Base-by-base conservation (phyloP, 2,888 invertebrate species). In the Trimorus sp. region DNA sequence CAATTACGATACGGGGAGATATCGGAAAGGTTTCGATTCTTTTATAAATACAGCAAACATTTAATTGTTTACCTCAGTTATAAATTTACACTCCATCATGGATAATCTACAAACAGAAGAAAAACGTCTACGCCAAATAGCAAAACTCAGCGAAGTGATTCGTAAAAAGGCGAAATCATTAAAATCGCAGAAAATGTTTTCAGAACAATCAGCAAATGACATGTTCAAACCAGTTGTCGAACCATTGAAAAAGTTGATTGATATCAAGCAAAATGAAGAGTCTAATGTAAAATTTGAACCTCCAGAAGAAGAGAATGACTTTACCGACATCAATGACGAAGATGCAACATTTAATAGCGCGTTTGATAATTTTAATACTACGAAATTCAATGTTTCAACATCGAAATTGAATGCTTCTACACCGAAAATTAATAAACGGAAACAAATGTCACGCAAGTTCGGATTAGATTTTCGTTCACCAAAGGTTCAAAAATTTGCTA, bases 121-220 rank as follows among this genome's bases (percentile, higher is more conserved):
- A n/a, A 14, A 49, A 7, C 49, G 12, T 49, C n/a, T 49, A 6
- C 49, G 6, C 1, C 11, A 14, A 4, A 65, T 81, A 26, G 79
- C 83, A 38, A 26, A 63, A 62, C 77, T 78, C 7, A 82, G 84
- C 59, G 76, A 81, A 68, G 69, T 82, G 48, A 85, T 83, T 69
- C 73, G 73, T 8, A 51, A 75, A 14, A 84, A 84, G 38, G 45
- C 54, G 62, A 62, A 63, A 63, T 3, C 8, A 11, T 37, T 63
- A 12, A 73, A 73, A 56, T 63, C 63, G 14, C 45, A 62, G 37
- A 42, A 56, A 48, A 5, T 45, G n/a, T 8, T 38, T 6, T 54
- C 54, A 7, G 73, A 73, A 26, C 8, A 42, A 37, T n/a, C 36
- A 6, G 48, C 48, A 12, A 56, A 53, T 37, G 63, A 73, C 36